Evolutionary conservation across 2,888 invertebrate species (phyloP).

Genomic region (Herminia tarsipennalis): DNA sequence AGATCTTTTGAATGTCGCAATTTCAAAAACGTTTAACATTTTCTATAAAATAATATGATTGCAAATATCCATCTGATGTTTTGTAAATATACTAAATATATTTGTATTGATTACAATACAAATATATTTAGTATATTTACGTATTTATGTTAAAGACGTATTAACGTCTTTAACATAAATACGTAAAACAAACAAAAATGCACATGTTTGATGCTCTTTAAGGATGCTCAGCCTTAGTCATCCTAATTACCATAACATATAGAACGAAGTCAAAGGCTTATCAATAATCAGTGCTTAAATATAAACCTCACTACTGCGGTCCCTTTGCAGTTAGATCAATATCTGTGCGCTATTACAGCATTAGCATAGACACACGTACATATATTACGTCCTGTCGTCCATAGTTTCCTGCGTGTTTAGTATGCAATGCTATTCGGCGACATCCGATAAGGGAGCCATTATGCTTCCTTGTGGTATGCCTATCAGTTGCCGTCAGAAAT

Average conservation of each 20-base stretch:
- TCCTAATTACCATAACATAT: constrained; percentile 1
- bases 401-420: constrained; percentile 58
- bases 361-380: constrained; percentile 35
- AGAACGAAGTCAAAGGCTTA: constrained; percentile 4
- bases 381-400: constrained; percentile 43
- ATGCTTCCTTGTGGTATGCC: constrained; percentile 26
- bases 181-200: no score
- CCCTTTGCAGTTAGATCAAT: constrained; percentile 9
- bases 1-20: background rate
- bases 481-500: constrained; percentile 28
- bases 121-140: no score
- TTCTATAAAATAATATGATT: background rate
- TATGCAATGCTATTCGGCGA: constrained; percentile 51
- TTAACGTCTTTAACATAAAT: no score
- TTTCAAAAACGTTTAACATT: background rate
- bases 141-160: no score
- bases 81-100: no score
- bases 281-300: constrained; percentile 6
- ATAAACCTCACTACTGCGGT: background rate
- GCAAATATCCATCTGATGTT: background rate
- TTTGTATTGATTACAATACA: no score
- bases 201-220: no score
- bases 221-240: no score
- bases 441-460: constrained; percentile 45
- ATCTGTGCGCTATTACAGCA: constrained; percentile 33